Evolutionary conservation across 1,140 invertebrate species (phyloP).

Genomic region (Solenopsis invicta): DNA sequence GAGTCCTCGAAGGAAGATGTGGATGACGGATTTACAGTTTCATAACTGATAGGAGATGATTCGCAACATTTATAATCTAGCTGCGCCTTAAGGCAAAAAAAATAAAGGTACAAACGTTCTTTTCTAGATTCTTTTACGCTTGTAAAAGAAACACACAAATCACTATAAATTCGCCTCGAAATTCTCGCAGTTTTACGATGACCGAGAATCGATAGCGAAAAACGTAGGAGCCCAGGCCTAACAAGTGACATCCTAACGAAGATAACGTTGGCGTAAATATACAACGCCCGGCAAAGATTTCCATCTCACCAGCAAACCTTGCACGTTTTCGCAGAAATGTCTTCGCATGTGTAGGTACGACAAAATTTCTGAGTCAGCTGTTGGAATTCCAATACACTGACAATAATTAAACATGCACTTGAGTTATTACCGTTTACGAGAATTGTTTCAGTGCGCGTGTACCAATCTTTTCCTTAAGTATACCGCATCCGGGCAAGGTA

Average conservation of each 20-base stretch:
- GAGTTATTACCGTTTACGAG: slow-evolving; percentile 36
- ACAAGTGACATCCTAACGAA: slow-evolving; percentile 32
- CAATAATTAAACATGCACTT: slow-evolving; percentile 36
- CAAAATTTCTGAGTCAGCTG: slow-evolving; percentile 70
- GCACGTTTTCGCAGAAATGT: slow-evolving; percentile 39
- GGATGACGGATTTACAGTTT: background rate
- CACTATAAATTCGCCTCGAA: background rate
- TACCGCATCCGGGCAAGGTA: background rate
- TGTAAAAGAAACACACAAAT: background rate
- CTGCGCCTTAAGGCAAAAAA: background rate
- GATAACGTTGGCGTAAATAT: slow-evolving; percentile 32
- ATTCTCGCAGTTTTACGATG: slow-evolving; percentile 68
- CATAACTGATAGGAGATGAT: background rate
- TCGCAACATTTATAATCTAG: background rate
- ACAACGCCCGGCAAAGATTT: slow-evolving; percentile 39
- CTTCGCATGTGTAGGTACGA: background rate
- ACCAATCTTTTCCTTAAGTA: slow-evolving; percentile 27
- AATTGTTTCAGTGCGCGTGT: slow-evolving; percentile 41
- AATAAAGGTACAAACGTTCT: background rate
- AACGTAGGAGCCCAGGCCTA: slow-evolving; percentile 6
- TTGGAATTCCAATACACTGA: slow-evolving; percentile 65
- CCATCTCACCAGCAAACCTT: background rate
- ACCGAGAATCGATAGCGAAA: slow-evolving; percentile 63
- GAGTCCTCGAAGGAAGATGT: background rate
- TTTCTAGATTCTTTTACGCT: background rate